Evolutionary conservation across 2,797 vertebrate species (phyloP), one percentile per base, ranked within the genome.

Genomic region (Sciurus vulgaris): DNA sequence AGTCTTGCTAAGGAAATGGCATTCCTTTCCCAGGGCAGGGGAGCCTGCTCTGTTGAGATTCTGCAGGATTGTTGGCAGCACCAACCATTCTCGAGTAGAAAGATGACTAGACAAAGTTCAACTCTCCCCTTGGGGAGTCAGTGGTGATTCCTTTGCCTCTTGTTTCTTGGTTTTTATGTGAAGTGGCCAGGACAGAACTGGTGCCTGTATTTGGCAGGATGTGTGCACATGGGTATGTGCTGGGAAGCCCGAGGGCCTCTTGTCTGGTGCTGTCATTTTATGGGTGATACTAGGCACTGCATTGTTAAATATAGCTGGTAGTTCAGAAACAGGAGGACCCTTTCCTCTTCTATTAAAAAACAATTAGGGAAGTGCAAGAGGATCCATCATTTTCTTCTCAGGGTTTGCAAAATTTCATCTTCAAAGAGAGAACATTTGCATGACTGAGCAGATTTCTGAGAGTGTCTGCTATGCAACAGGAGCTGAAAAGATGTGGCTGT

Each of bases 221-320:
- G 24, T 41, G 30, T 8, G 54, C n/a, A 15, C 12, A 15, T 0
- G 2, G 14, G 59, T 2, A 0, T 2, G 11, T 51, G 63, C 33
- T n/a, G 30, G 69, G 35, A 4, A 79, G 38, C 38, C 44, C 0
- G 8, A 30, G 44, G 76, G 61, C 41, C 14, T 1, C 49, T 73
- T 35, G 63, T 47, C 76, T 1, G 0, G 3, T 2, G 33, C 28
- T 30, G 26, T 69, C 72, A 47, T 15, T 15, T 59, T 70, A 54
- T 0, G 11, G 49, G 56, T 15, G 30, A 9, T 20, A 41, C 41
- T 35, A 17, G 5, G 20, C 41, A 26, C 61, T 9, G 15, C 30
- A 22, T 69, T 73, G 8, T 30, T 24, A 44, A 35, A 61, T 18
- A 61, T 69, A 44, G 38, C 41, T 6, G 56, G 44, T n/a, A 47